Base-by-base conservation (phyloP, 2,888 invertebrate genomes). In the Phortica okadai region DNA sequence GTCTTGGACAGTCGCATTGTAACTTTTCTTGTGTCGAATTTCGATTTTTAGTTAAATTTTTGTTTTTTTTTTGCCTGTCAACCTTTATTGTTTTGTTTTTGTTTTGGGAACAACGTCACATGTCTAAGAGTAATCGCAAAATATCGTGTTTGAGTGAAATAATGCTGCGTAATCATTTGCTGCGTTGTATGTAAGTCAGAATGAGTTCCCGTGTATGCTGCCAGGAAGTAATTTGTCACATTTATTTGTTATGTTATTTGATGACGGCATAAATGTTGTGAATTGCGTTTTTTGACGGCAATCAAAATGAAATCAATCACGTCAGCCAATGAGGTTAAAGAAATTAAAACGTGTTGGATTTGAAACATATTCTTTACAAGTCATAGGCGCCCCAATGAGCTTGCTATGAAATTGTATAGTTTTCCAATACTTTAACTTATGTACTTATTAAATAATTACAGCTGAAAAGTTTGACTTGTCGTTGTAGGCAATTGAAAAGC, bases 401-500 rank as follows among this genome's bases (percentile, higher is more conserved):
- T 21, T 21, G 21, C 21, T 21, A 21, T 21, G 21, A 21, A 21
- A 21, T 0, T 0, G 33, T 33, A 33, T 33, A 33, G 33, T 33
- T 33, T 33, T 1, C 0, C 1, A 21, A 0, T 21, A 21, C 21
- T 21, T 33, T 33, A 1, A 1, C 33, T 4, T 33, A 33, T 33
- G 33, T 33, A 21, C 21, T 21, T 21, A 33, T 33, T 33, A 33
- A 33, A 2, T 33, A 33, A 33, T 33, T 33, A 33, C 4, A 33
- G 33, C 33, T 82, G 82, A 79, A 73, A 81, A 81, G 80, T 79
- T 82, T 81, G 76, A 45, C 76, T 80, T 10, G 66, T 64, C 42
- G 73, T 64, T 42, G 50, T n/a, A 73, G 66, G 6, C 50, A 69
- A 74, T 50, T 50, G 56, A 76, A 77, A 78, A 80, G 80, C 69